These are phyloP conservation scores for Leptoclinus maculatus DNA, from an alignment of 2,797 vertebrate species.

Conservation along the genomic window DNA sequence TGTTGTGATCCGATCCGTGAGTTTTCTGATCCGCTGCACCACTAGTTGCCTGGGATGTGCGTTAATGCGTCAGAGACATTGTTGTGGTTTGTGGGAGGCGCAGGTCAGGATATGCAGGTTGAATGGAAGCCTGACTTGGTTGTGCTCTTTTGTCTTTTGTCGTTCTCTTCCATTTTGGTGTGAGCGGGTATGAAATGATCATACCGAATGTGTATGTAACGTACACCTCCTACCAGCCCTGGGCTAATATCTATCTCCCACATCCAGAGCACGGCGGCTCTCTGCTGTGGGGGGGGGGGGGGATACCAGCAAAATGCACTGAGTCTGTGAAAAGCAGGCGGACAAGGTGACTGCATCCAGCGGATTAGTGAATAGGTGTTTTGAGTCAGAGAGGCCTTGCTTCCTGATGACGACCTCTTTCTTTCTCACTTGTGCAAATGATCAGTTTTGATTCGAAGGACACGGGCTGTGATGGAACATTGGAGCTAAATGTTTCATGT, in stretches of 20 bases:
- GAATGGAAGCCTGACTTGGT: constrained; percentile 22
- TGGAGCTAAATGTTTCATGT: constrained; percentile 13
- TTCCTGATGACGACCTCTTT: background rate
- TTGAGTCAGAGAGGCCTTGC: constrained; percentile 2
- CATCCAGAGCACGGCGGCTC: constrained; percentile 4
- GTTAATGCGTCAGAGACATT: constrained; percentile 7
- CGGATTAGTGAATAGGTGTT: constrained; percentile 16
- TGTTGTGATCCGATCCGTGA: too few species aligned
- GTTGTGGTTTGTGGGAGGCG: background rate
- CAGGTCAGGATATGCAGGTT: background rate
- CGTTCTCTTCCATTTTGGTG: constrained; percentile 22
- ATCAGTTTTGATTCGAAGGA: constrained; percentile 31
- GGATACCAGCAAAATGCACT: background rate
- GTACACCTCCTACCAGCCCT: constrained; percentile 36
- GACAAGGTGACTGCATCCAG: constrained; percentile 8
- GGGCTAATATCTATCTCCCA: constrained; percentile 33
- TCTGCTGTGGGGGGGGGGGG: background rate
- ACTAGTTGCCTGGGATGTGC: background rate
- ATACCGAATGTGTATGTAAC: constrained; percentile 45
- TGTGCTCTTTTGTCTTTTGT: constrained; percentile 35
- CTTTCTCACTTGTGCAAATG: background rate
- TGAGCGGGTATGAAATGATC: constrained; percentile 53
- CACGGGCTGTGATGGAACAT: constrained; percentile 25
- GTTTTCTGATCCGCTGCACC: too few species aligned
- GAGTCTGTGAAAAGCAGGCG: constrained; percentile 1